Conservation (phyloP, 2,113 vertebrate species). For the Bufo gargarizans region DNA sequence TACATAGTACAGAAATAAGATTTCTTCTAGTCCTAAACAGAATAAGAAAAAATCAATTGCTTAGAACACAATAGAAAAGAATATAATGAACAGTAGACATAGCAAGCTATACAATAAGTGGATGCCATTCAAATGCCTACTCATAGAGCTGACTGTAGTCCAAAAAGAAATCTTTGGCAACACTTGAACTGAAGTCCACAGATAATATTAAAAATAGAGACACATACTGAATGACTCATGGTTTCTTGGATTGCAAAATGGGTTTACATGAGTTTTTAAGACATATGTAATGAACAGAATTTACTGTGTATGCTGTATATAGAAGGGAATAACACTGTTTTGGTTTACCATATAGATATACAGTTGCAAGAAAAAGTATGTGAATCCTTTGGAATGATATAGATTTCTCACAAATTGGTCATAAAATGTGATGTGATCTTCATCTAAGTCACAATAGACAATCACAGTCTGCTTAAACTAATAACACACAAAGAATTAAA, state of each 20-base stretch:
- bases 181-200: neutral
- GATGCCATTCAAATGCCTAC: neutral
- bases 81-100: neutral
- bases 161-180: slow-evolving; percentile 1
- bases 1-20: too few relatives aligned
- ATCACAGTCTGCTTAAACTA: too few relatives aligned
- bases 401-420: too few relatives aligned
- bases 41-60: too few relatives aligned
- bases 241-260: neutral
- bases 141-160: neutral
- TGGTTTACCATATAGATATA: too few relatives aligned
- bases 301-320: neutral
- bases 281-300: neutral
- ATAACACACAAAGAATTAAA: too few relatives aligned
- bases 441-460: too few relatives aligned
- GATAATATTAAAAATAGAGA: neutral
- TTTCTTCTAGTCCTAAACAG: too few relatives aligned
- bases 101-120: neutral
- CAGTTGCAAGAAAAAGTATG: too few relatives aligned
- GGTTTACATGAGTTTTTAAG: neutral
- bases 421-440: too few relatives aligned
- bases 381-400: too few relatives aligned
- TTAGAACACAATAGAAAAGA: neutral
- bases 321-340: neutral
- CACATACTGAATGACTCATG: neutral